phyloP scores from a whole-genome alignment of 1,140 invertebrate species.

The Trissolcus basalis region DNA sequence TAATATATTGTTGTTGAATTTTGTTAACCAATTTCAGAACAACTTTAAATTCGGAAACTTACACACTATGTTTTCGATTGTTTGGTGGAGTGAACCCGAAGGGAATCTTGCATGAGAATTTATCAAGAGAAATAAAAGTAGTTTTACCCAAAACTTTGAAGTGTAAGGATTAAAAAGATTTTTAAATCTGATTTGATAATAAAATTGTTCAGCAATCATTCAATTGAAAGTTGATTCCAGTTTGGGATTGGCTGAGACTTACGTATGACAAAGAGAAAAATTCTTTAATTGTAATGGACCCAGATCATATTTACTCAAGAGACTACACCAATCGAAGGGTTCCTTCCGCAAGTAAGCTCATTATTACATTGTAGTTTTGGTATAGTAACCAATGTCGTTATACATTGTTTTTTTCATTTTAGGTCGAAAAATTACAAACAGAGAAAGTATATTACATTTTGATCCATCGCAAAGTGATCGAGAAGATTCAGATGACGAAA shows the following conservation, averaged over 20 bases:
- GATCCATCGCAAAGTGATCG: constrained; percentile 57
- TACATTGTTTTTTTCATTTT: constrained; percentile 1
- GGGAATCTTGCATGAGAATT: constrained; percentile 62
- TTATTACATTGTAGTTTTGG: constrained; percentile 1
- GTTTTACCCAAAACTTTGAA: constrained; percentile 65
- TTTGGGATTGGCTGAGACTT: constrained; percentile 66
- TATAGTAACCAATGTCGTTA: no score
- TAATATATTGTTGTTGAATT: background rate
- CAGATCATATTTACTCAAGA: constrained; percentile 57
- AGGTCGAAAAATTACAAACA: constrained; percentile 61
- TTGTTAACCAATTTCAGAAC: constrained; percentile 61
- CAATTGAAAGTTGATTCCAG: constrained; percentile 47
- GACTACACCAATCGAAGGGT: no score
- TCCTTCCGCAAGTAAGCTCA: constrained; percentile 22
- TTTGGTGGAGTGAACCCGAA: constrained; percentile 69
- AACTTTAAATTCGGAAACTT: constrained; percentile 48
- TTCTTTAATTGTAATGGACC: constrained; percentile 58
- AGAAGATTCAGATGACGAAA: constrained; percentile 67
- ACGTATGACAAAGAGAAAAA: constrained; percentile 53
- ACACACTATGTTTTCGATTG: constrained; percentile 64
- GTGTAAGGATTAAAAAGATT: constrained; percentile 60
- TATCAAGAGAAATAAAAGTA: constrained; percentile 68
- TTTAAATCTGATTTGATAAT: constrained; percentile 2
- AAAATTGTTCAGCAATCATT: background rate
- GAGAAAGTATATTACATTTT: constrained; percentile 47